Evolutionary conservation across 1,140 invertebrate genomes (phyloP), one percentile per base, ranked within the genome.

Genomic region (Drosophila azteca): DNA sequence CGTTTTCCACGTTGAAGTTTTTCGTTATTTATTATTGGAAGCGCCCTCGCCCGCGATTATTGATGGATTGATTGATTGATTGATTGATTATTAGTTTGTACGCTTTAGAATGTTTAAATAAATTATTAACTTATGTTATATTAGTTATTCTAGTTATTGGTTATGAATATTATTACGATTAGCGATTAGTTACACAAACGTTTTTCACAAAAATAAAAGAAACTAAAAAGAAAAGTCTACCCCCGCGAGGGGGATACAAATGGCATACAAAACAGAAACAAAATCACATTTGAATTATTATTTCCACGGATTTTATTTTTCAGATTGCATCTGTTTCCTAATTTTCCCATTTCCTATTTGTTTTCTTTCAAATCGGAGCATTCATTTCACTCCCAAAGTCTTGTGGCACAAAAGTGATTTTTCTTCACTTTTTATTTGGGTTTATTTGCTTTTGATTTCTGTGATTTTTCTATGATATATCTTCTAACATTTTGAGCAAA

Each of bases 61-160:
- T 60, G 65, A 78, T 78, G 24, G 24, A 26, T 26, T 26, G 5
- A 26, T 20, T 61, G 75, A 73, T 66, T 77, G 63, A 44, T 59
- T 75, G 61, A 79, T 88, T 88, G 68, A 79, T 81, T 74, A 84
- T 90, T 90, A 90, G 70, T 76, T 73, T 39, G 11, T 39, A 39
- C 35, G 3, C 11, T 52, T 77, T 81, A 78, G 80, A 77, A 76
- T 61, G 68, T 88, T 79, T 90, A 82, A 87, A 79, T 90, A 85
- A 90, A 87, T 90, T 90, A 90, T 90, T 90, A 81, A 88, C 78
- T 90, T 85, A 90, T 89, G 82, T 89, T 83, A 81, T 89, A 79
- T 54, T 85, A 83, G 70, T 73, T 73, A 60, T 53, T 53, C 39
- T 53, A 53, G 39, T 53, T 39, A 64, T 83, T 84, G 78, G 81